Conservation (phyloP, 2,113 vertebrate species). For the Dasyurus viverrinus region DNA sequence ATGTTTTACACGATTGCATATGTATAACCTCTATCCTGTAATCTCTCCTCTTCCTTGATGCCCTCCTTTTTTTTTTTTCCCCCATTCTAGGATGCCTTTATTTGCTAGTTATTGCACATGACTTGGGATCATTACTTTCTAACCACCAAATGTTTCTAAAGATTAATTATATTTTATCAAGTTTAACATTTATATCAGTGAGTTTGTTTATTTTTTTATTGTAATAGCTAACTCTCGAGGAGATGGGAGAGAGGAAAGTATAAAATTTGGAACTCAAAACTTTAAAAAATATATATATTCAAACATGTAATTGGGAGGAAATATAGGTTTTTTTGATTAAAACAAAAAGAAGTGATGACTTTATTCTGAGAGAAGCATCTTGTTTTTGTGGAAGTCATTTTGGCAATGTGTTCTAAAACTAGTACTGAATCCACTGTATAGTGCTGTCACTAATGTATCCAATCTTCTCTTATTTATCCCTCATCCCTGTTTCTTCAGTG, state of each 20-base stretch:
- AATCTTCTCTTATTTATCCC: background rate
- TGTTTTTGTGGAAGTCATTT: background rate
- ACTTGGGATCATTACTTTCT: conserved; percentile 80
- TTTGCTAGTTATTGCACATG: conserved; percentile 87
- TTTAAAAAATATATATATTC: too few species aligned
- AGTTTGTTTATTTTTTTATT: conserved; percentile 68
- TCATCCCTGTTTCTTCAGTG: background rate
- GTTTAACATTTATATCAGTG: conserved; percentile 65
- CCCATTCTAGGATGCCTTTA: conserved; percentile 85
- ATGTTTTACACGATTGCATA: too few species aligned
- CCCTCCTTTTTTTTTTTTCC: too few species aligned
- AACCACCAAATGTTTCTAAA: conserved; percentile 78
- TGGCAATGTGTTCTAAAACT: background rate
- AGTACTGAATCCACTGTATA: background rate
- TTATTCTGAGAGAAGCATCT: background rate
- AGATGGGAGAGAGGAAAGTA: too few species aligned
- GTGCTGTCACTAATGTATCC: background rate
- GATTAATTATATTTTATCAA: conserved; percentile 72
- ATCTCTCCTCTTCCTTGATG: too few species aligned
- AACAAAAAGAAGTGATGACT: background rate
- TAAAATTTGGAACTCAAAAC: too few species aligned
- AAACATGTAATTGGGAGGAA: too few species aligned
- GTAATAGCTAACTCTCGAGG: background rate
- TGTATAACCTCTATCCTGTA: too few species aligned
- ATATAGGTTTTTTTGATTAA: too few species aligned